A percentile compares a stretch with the other conserved stretches of the same genome.
These are phyloP conservation scores for Zoroaster sp. DNA, from an alignment of 53 echinoderm and acorn worm genomes.

Conservation along the genomic window DNA sequence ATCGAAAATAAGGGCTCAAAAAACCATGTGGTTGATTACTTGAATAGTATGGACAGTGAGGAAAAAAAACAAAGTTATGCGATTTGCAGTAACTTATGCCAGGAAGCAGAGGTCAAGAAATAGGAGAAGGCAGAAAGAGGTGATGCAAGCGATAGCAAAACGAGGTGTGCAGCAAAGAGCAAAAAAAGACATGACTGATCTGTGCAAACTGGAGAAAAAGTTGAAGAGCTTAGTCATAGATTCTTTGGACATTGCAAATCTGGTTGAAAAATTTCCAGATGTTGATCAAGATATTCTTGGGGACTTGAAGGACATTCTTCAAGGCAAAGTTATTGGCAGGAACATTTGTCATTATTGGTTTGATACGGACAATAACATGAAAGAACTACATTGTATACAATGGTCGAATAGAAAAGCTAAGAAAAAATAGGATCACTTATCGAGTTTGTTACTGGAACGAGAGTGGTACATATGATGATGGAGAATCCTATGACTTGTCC, in stretches of 20 bases:
- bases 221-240: background rate
- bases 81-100: background rate
- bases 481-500: background rate
- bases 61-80: background rate
- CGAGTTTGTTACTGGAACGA: background rate
- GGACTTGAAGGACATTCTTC: background rate
- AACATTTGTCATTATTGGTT: conserved; percentile 24
- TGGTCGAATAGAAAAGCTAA: conserved; percentile 17
- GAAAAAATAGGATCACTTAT: background rate
- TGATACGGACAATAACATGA: background rate
- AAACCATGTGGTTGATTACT: conserved; percentile 22
- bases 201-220: background rate
- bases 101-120: background rate
- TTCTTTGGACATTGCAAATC: background rate
- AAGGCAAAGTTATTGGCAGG: background rate
- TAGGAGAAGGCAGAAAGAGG: background rate
- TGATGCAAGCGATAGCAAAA: background rate
- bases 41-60: background rate
- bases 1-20: conserved; percentile 26
- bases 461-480: background rate
- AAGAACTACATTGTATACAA: background rate
- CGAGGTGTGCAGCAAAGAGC: background rate
- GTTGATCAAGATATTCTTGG: background rate
- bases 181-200: background rate
- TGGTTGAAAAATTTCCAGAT: background rate